Evolutionary conservation across 2,888 invertebrate genomes (phyloP).

Genomic region (Scrobipalpa atriplicella): DNA sequence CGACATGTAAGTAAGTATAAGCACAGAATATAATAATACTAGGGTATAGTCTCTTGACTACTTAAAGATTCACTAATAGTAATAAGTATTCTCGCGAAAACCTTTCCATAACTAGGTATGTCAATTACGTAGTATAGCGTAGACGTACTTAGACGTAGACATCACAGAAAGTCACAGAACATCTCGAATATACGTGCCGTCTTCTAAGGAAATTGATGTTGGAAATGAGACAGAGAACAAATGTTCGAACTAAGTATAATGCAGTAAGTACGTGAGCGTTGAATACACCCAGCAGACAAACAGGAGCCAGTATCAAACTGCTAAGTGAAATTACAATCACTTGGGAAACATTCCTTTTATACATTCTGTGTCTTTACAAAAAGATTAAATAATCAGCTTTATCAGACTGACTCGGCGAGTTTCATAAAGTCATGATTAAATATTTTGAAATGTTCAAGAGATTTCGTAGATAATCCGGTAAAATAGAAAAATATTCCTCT

Average conservation of each 20-base stretch:
- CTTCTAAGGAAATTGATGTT: conserved; percentile 1
- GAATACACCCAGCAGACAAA: background rate
- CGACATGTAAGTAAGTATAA: too few species aligned
- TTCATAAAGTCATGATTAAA: background rate
- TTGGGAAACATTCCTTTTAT: background rate
- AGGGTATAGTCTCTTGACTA: too few species aligned
- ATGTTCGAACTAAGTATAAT: background rate
- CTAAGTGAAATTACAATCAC: background rate
- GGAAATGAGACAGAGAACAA: background rate
- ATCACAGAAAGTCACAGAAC: background rate
- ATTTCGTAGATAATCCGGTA: background rate
- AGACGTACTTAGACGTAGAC: too few species aligned
- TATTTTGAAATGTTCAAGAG: background rate
- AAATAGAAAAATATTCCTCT: background rate
- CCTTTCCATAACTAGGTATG: too few species aligned
- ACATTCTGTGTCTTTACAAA: background rate
- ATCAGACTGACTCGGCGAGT: background rate
- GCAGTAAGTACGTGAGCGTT: background rate
- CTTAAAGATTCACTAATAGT: too few species aligned
- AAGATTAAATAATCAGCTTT: background rate
- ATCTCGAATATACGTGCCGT: background rate
- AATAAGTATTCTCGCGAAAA: too few species aligned
- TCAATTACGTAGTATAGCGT: too few species aligned
- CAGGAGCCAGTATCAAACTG: background rate
- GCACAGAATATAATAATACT: too few species aligned